Base-by-base conservation (phyloP, 2,888 invertebrate species). In the Coenonympha arcania region DNA sequence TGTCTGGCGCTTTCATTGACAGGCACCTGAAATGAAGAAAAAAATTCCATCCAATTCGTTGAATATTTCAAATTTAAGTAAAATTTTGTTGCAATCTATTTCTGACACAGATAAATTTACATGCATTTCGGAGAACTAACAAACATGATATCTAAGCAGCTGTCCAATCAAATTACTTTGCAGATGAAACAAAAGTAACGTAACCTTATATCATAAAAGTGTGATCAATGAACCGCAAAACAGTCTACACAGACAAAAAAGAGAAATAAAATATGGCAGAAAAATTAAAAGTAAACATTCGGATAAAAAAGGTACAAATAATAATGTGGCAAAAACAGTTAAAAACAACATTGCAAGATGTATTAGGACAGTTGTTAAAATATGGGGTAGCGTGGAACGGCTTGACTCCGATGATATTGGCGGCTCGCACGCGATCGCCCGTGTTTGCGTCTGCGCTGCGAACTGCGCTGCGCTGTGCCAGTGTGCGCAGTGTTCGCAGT, bases 1-100 rank as follows among this genome's bases (percentile, higher is more conserved):
- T 90, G 88, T 90, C 90, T 86, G 90, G 90, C 89, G 90, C 90
- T 89, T 90, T 90, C 89, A 90, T 90, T 88, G 90, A 90, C 89
- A 90, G 89, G 89, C 90, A 90, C 90, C 90, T 90, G 90, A 87
- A 90, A 90, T 84, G 84, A 90, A 89, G 90, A 89, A 90, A 89
- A 85, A 89, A 88, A 87, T 84, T n/a, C 87, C 81, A 87, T 87
- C 88, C 87, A 87, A 87, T 87, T 87, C 87, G 87, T 88, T 88
- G 87, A 89, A 89, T 87, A 87, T 76, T 87, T 87, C 79, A 84
- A 86, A 76, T 72, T 77, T 63, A 61, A 69, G 65, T 70, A 73
- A 68, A 76, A 74, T 76, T 69, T 74, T 50, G 62, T 58, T 55
- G 60, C 59, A 63, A 66, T 60, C 57, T 20, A 55, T 55, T 54